Conservation (phyloP, 2,888 invertebrate genomes). For the Macaria notata region DNA sequence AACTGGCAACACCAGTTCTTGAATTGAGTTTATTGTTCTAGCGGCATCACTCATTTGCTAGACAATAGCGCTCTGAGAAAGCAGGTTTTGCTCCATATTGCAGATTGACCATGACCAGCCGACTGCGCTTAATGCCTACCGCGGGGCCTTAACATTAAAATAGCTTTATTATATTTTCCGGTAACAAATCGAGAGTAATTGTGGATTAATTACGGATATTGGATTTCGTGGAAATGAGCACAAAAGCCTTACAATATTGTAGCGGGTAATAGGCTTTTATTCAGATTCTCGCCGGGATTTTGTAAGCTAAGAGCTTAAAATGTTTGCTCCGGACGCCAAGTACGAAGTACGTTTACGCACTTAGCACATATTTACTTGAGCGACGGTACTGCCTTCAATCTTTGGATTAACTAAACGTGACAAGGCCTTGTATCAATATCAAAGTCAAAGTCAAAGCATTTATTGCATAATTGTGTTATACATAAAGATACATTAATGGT, state of each 20-base stretch:
- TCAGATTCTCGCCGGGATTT: slow-evolving; percentile 3
- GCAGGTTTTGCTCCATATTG: slow-evolving; percentile 56
- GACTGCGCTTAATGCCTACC: slow-evolving; percentile 29
- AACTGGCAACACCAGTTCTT: slow-evolving; percentile 11
- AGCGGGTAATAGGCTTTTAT: slow-evolving; percentile 4
- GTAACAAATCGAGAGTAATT: slow-evolving; percentile 26
- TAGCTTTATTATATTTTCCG: slow-evolving; percentile 32
- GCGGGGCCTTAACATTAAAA: slow-evolving; percentile 30
- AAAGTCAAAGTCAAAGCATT: too few species aligned
- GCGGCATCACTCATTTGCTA: slow-evolving; percentile 26
- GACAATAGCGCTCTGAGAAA: slow-evolving; percentile 55
- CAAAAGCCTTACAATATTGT: slow-evolving; percentile 16
- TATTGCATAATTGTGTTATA: too few species aligned
- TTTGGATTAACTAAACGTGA: slow-evolving; percentile 6
- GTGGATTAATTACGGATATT: slow-evolving; percentile 31
- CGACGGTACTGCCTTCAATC: slow-evolving; percentile 6
- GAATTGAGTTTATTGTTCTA: slow-evolving; percentile 16
- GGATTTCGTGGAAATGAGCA: slow-evolving; percentile 24
- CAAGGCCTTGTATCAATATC: slow-evolving; percentile 2
- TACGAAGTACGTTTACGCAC: slow-evolving; percentile 1
- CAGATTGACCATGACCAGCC: slow-evolving; percentile 60
- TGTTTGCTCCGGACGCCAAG: slow-evolving; percentile 8
- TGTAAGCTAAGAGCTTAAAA: slow-evolving; percentile 13
- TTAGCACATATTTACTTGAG: slow-evolving; percentile 11
- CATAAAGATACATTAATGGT: too few species aligned